These are phyloP conservation scores for Epinephelus fuscoguttatus DNA, from an alignment of 2,113 vertebrate species.

Conservation along the genomic window DNA sequence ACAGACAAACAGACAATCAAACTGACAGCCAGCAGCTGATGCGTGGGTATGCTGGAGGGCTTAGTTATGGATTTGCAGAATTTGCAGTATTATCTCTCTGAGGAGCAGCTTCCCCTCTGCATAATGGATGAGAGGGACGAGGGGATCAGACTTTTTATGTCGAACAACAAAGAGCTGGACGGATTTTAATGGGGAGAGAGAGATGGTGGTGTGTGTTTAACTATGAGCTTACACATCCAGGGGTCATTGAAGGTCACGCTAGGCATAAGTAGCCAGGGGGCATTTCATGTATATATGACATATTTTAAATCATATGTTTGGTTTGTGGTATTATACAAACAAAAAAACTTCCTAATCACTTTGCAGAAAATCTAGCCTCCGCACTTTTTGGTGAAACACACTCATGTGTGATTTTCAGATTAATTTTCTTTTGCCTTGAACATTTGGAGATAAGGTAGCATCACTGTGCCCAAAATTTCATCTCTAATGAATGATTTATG, in stretches of 20 bases:
- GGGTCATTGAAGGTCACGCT: constrained; percentile 33
- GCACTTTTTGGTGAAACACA: neutral
- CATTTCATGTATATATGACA: neutral
- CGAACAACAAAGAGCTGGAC: constrained; percentile 45
- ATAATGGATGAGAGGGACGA: constrained; percentile 66
- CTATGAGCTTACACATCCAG: neutral
- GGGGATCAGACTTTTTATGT: constrained; percentile 46
- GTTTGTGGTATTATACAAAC: neutral
- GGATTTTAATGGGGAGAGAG: constrained; percentile 47
- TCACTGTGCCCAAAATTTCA: neutral
- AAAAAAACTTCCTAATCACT: neutral
- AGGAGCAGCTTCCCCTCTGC: constrained; percentile 66
- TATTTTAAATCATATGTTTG: no score
- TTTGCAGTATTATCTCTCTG: constrained; percentile 69
- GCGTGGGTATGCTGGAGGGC: constrained; percentile 48
- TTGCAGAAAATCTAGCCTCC: neutral
- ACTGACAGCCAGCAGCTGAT: constrained; percentile 58
- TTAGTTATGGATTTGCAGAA: constrained; percentile 71
- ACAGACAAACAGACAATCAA: constrained; percentile 16
- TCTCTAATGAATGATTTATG: neutral
- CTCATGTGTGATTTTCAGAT: neutral
- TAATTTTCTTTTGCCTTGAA: neutral
- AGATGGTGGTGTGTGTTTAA: constrained; percentile 30
- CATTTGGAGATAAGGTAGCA: neutral
- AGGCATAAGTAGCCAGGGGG: neutral